Conservation (phyloP, 2,113 vertebrate genomes). For the Sinocyclocheilus anshuiensis region DNA sequence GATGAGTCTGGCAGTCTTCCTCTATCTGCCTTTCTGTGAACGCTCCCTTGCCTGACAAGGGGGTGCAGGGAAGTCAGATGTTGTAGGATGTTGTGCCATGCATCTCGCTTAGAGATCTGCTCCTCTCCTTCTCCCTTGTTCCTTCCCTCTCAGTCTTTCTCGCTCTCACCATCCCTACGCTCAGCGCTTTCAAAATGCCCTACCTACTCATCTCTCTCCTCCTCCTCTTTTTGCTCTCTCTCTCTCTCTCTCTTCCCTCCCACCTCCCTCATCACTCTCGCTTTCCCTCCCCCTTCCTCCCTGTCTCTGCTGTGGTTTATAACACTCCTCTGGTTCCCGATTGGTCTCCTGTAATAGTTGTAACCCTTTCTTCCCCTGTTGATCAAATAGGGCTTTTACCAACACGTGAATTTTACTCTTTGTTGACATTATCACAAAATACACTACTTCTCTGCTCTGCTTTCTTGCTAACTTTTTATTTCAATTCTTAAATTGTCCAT, state of each 20-base stretch:
- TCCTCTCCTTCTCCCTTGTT: slow-evolving; percentile 25
- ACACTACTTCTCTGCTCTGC: neutral
- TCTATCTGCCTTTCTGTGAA: slow-evolving; percentile 10
- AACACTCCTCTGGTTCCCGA: slow-evolving; percentile 47
- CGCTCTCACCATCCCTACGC: slow-evolving; percentile 28
- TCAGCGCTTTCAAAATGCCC: slow-evolving; percentile 35
- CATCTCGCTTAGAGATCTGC: slow-evolving; percentile 12
- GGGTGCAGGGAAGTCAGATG: slow-evolving; percentile 23
- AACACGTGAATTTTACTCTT: neutral
- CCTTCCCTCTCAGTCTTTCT: slow-evolving; percentile 48
- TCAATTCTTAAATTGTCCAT: neutral
- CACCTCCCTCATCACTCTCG: slow-evolving; percentile 19
- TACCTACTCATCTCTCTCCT: slow-evolving; percentile 51
- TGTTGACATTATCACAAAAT: neutral
- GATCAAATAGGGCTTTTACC: neutral
- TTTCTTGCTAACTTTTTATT: neutral
- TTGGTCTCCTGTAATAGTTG: slow-evolving; percentile 51
- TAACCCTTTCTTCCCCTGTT: slow-evolving; percentile 40
- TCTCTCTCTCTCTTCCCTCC: slow-evolving; percentile 22
- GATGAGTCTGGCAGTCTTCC: neutral
- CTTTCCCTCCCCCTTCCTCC: slow-evolving; percentile 44
- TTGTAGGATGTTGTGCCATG: slow-evolving; percentile 5
- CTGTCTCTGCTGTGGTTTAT: slow-evolving; percentile 29
- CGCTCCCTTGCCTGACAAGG: neutral
- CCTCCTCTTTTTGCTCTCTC: slow-evolving; percentile 48